These are phyloP conservation scores for Diadema setosum DNA, from an alignment of 35 echinoderm and acorn worm species.

Conservation along the genomic window DNA sequence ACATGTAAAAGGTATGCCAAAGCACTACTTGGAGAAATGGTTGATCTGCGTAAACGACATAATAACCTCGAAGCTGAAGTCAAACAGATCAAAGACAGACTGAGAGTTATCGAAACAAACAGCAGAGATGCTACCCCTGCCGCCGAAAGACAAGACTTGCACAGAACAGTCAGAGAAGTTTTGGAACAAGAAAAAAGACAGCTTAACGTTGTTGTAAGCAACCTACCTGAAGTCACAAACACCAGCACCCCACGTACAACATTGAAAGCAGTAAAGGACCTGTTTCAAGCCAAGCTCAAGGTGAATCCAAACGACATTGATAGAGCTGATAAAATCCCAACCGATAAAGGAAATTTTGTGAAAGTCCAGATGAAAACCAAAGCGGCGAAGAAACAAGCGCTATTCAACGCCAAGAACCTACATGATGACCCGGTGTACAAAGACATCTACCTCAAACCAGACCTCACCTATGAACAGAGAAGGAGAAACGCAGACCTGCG, in stretches of 20 bases:
- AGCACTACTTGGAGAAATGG: neutral
- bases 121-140: neutral
- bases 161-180: neutral
- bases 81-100: neutral
- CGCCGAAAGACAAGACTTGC: neutral
- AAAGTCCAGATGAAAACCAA: constrained; percentile 22
- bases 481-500: neutral
- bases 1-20: constrained; percentile 3
- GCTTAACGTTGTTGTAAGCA: constrained; percentile 1
- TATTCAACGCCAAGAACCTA: neutral
- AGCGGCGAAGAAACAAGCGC: neutral
- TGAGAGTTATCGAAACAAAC: neutral
- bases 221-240: neutral
- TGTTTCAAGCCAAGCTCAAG: neutral
- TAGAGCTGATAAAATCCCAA: constrained; percentile 4
- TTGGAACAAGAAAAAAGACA: neutral
- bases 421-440: neutral
- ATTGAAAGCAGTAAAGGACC: neutral
- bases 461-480: constrained; percentile 14
- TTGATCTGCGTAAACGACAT: neutral
- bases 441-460: constrained; percentile 3
- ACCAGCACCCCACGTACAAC: neutral
- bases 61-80: constrained; percentile 19
- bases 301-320: neutral
- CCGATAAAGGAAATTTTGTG: neutral